Evolutionary conservation across 2,113 vertebrate genomes (phyloP).

Genomic region (Corapipo altera): DNA sequence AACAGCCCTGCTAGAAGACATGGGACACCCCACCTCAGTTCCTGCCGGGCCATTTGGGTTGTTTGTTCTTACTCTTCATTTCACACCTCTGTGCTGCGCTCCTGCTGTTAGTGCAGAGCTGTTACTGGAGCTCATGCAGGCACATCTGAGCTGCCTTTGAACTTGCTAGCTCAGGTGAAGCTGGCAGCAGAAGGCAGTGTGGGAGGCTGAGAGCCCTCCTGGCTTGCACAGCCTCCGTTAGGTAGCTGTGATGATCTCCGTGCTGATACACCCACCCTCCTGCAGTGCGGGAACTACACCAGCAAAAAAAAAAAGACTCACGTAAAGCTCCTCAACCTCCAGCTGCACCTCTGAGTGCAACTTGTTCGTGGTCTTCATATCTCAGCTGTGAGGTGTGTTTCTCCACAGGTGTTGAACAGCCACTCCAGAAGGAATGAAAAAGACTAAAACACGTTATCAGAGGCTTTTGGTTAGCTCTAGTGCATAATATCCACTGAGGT

Average conservation of each 20-base stretch:
- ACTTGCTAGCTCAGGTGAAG: conserved; percentile 14
- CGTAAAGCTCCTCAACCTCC: neutral
- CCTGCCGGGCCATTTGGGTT: neutral
- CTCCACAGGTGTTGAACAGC: neutral
- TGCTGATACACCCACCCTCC: conserved; percentile 16
- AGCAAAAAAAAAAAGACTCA: neutral
- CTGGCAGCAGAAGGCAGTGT: conserved; percentile 1
- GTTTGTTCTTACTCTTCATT: neutral
- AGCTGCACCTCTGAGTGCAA: neutral
- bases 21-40: neutral
- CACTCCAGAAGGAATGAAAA: neutral
- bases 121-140: neutral
- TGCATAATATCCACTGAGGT: neutral
- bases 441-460: neutral
- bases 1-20: neutral
- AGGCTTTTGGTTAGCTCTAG: neutral
- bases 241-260: conserved; percentile 12
- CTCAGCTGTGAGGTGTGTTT: neutral
- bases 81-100: rapidly evolving
- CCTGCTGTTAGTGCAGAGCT: neutral
- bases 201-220: conserved; percentile 9
- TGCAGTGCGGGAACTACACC: neutral
- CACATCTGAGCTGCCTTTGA: conserved; percentile 3
- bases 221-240: neutral
- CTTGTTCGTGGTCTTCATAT: rapidly evolving